A percentile compares a stretch with the other conserved stretches of the same genome.
Evolutionary conservation across 2,888 invertebrate genomes (phyloP).

Genomic region (Eristalinus aeneus): DNA sequence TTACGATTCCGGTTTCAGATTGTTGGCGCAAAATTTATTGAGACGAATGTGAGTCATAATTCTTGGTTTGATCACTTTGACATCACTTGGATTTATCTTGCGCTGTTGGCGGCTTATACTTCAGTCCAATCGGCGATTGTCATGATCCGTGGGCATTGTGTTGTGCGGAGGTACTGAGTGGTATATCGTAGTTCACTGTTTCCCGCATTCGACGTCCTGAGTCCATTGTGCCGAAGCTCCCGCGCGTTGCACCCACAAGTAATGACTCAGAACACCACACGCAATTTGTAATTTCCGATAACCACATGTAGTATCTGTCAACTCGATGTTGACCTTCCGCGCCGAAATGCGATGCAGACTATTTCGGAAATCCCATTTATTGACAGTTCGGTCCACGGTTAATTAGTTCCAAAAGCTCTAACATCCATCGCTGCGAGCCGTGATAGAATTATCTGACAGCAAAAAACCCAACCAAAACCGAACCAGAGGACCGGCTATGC

Average conservation of each 20-base stretch:
- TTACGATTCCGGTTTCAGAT: slow-evolving; percentile 46
- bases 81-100: background rate
- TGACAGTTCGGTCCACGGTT: slow-evolving; percentile 21
- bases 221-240: background rate
- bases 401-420: slow-evolving; percentile 45
- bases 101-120: background rate
- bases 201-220: too few relatives aligned
- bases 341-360: background rate
- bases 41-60: slow-evolving; percentile 41
- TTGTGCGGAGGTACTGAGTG: background rate
- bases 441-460: slow-evolving; percentile 6
- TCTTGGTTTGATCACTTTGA: background rate
- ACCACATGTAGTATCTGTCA: background rate
- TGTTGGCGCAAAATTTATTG: slow-evolving; percentile 46
- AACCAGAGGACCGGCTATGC: background rate
- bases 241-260: background rate
- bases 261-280: background rate
- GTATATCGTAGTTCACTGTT: background rate
- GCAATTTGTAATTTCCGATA: background rate
- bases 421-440: slow-evolving; percentile 9
- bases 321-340: background rate
- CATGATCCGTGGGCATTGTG: background rate
- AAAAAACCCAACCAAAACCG: background rate
- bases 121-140: background rate
- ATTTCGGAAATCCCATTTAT: slow-evolving; percentile 11